Evolutionary conservation across 2,113 vertebrate species (phyloP).

Genomic region (Trochalopteron elliotii): DNA sequence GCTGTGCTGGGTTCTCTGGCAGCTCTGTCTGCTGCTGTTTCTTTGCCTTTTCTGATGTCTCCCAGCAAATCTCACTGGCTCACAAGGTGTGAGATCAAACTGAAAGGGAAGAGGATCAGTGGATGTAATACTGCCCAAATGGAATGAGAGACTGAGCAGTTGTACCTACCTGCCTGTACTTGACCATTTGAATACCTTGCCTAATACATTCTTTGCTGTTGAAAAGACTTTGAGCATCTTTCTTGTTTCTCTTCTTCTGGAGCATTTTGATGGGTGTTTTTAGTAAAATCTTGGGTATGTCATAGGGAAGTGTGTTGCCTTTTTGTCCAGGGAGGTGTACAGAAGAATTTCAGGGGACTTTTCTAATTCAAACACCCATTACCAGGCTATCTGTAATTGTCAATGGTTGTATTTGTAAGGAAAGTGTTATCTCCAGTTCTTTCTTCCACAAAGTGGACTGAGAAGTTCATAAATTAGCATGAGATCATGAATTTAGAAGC

Average conservation of each 20-base stretch:
- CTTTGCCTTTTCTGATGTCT: background rate
- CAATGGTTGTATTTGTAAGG: background rate
- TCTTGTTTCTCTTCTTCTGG: background rate
- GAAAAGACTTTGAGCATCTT: background rate
- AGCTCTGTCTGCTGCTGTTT: background rate
- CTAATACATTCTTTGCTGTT: background rate
- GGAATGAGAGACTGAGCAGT: fast-evolving
- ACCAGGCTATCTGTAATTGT: background rate
- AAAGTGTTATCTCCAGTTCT: background rate
- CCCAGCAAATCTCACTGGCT: background rate
- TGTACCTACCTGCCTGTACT: fast-evolving
- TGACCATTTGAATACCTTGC: background rate
- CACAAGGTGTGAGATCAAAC: background rate
- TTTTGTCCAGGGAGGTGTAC: too few relatives aligned
- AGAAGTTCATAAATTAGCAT: background rate
- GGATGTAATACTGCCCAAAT: background rate
- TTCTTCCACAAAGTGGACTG: background rate
- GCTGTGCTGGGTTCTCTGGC: background rate
- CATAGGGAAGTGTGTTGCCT: background rate
- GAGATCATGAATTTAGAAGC: background rate
- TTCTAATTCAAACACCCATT: fast-evolving
- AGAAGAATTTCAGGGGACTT: background rate
- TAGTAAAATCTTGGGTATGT: background rate
- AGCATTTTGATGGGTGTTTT: background rate
- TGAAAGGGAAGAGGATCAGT: background rate